Conservation (phyloP, 2,797 vertebrate genomes). For the Macroramphosus scolopax region DNA sequence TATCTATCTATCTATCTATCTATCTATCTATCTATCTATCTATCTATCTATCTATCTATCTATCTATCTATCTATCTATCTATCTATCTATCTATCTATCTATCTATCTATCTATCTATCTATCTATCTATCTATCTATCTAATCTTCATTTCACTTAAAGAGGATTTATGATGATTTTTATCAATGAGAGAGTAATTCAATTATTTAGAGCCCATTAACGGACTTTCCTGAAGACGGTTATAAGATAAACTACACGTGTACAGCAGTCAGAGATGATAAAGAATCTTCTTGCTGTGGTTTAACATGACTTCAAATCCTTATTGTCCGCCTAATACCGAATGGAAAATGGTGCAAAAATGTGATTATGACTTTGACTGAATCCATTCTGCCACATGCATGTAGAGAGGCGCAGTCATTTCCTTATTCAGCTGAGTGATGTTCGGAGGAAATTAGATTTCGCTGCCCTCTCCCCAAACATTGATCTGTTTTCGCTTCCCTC, state of each 20-base stretch:
- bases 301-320: conserved; percentile 54
- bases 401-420: conserved; percentile 34
- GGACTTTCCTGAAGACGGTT: conserved; percentile 8
- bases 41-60: no score
- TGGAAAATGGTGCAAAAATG: conserved; percentile 54
- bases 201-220: conserved; percentile 4
- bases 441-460: conserved; percentile 68
- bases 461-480: conserved; percentile 33
- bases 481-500: conserved; percentile 53
- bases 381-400: conserved; percentile 46
- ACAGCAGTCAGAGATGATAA: conserved; percentile 30
- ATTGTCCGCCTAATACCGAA: conserved; percentile 41
- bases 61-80: no score
- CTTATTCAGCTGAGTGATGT: conserved; percentile 52
- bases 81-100: no score
- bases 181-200: conserved; percentile 15
- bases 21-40: no score
- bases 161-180: conserved; percentile 10
- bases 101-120: no score
- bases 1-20: no score
- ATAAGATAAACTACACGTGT: conserved; percentile 19
- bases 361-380: conserved; percentile 56
- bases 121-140: no score
- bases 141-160: no score
- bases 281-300: conserved; percentile 33